phyloP scores from a whole-genome alignment of 92 coral and sea anemone genomes.

The Porites cylindrica region DNA sequence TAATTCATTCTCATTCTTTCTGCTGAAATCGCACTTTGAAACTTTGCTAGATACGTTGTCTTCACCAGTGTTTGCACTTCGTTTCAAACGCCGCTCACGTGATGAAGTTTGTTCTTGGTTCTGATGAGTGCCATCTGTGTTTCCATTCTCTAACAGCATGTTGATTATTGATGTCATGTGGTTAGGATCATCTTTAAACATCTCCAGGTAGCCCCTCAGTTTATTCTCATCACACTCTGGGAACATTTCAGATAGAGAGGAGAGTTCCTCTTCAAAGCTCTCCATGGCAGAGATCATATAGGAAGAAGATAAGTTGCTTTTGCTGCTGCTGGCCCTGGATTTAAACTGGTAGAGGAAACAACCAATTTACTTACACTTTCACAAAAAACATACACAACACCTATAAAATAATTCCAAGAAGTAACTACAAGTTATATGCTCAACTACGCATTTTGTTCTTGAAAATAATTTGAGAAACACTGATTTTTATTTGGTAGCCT shows the following conservation, averaged over 20 bases:
- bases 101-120: neutral
- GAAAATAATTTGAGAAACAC: too few species aligned
- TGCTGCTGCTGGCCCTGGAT: neutral
- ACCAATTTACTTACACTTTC: too few species aligned
- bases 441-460: too few species aligned
- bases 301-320: neutral
- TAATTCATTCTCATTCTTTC: neutral
- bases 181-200: constrained; percentile 37
- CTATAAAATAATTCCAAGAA: too few species aligned
- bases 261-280: constrained; percentile 23
- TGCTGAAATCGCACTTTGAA: neutral
- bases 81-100: neutral
- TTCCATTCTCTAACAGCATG: constrained; percentile 42
- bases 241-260: constrained; percentile 48
- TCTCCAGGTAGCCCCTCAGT: constrained; percentile 42
- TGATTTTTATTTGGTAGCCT: too few species aligned
- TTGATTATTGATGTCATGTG: constrained; percentile 40
- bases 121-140: neutral
- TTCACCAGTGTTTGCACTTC: neutral
- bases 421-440: too few species aligned
- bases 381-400: too few species aligned
- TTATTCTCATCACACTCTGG: constrained; percentile 38
- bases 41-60: neutral
- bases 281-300: neutral
- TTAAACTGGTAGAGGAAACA: neutral